These are phyloP conservation scores for Rynchops niger DNA, from an alignment of 2,113 vertebrate genomes.

Conservation along the genomic window DNA sequence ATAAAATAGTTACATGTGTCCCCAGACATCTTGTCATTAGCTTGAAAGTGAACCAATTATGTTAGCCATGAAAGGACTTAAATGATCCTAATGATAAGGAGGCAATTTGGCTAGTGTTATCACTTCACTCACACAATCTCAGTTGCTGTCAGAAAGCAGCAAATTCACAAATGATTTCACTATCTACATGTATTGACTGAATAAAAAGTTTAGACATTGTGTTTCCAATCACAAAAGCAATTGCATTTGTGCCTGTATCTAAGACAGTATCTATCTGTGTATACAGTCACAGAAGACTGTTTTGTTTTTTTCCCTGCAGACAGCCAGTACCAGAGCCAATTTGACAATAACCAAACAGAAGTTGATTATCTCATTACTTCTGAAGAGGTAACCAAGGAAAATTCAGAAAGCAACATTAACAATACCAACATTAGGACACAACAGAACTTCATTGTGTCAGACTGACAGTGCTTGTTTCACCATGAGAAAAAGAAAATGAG, in stretches of 20 bases:
- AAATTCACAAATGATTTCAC: not conserved
- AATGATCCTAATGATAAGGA: not conserved
- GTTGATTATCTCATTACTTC: constrained; percentile 69
- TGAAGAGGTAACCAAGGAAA: constrained; percentile 70
- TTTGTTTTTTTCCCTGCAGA: constrained; percentile 36
- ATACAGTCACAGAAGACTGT: not conserved
- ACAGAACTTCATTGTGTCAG: not conserved
- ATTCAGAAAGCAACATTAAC: not conserved
- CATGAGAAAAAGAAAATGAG: not conserved
- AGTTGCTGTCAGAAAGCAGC: not conserved
- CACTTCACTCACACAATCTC: not conserved
- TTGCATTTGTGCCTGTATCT: not conserved
- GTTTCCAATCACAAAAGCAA: not conserved
- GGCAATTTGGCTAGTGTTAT: not conserved
- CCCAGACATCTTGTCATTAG: not conserved
- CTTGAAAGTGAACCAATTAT: not conserved
- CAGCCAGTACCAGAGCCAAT: constrained; percentile 57
- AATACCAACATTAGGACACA: not conserved
- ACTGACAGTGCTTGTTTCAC: not conserved
- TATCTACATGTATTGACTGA: not conserved
- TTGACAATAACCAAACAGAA: constrained; percentile 67
- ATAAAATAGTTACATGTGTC: not conserved
- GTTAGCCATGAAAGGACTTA: not conserved
- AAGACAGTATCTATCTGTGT: not conserved
- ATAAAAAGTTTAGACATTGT: not conserved